Evolutionary conservation across 2,113 vertebrate genomes (phyloP).

Genomic region (Vicugna pacos): DNA sequence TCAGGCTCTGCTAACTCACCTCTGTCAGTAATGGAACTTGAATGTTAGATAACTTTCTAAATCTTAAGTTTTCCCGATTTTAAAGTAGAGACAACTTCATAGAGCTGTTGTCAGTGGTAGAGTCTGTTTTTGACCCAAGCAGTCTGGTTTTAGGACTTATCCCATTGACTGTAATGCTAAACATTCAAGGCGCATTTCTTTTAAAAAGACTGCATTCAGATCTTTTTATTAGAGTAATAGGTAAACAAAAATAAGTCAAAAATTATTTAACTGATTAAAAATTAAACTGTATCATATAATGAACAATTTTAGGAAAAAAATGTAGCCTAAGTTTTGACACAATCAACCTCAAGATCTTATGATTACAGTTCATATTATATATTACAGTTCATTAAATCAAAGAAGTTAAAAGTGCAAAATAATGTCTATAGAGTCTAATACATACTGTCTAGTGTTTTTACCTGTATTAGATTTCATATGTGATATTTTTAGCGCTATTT

Average conservation of each 20-base stretch:
- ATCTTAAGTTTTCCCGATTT: neutral
- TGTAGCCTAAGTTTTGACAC: neutral
- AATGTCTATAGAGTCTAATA: neutral
- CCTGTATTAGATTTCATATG: neutral
- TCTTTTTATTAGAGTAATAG: neutral
- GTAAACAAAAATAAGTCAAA: neutral
- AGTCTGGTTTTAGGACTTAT: neutral
- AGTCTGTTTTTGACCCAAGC: neutral
- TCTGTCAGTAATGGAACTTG: neutral
- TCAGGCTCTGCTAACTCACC: neutral
- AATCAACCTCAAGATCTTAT: neutral
- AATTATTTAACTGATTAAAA: neutral
- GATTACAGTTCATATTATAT: neutral
- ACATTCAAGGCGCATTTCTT: neutral
- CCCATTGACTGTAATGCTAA: neutral
- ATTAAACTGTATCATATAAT: neutral
- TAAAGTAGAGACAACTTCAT: neutral
- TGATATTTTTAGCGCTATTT: neutral
- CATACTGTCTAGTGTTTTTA: neutral
- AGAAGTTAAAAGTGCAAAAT: neutral
- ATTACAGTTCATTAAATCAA: neutral
- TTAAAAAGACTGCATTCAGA: neutral
- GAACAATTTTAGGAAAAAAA: neutral
- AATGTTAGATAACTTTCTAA: neutral
- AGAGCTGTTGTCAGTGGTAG: neutral